Evolutionary conservation across 92 coral and sea anemone genomes (phyloP).

Genomic region (Zoanthus gigantus): DNA sequence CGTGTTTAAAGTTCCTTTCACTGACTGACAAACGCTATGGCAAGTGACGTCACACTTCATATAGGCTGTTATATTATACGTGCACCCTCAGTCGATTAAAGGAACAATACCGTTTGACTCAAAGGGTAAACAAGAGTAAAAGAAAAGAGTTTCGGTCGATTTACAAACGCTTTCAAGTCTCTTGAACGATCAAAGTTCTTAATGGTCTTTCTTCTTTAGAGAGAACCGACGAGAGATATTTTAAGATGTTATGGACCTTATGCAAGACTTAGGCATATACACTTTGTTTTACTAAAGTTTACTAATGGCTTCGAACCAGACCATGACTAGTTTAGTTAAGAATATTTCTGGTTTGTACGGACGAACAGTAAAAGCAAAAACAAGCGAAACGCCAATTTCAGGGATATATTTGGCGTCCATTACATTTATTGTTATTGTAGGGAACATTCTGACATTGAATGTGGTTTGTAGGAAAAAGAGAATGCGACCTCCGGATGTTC

Average conservation of each 20-base stretch:
- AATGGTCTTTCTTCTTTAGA: background rate
- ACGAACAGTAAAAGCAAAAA: background rate
- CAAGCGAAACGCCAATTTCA: conserved; percentile 24
- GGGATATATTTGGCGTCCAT: conserved; percentile 68
- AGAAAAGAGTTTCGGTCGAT: background rate
- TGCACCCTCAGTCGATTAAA: background rate
- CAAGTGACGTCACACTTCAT: conserved; percentile 31
- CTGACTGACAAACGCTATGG: background rate
- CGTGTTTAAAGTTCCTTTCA: background rate
- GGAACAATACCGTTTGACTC: background rate
- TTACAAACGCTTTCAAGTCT: background rate
- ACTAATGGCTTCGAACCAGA: conserved; percentile 39
- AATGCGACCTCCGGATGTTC: conserved; percentile 67
- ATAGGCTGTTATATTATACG: background rate
- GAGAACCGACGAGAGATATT: background rate
- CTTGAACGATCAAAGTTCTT: background rate
- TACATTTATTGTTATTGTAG: conserved; percentile 52
- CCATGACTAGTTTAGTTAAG: background rate
- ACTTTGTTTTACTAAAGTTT: background rate
- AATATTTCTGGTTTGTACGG: conserved; percentile 14
- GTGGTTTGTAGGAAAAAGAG: conserved; percentile 66
- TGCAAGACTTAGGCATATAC: background rate
- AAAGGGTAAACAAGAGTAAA: background rate
- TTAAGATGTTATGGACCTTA: background rate
- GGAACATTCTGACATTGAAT: conserved; percentile 58